Evolutionary conservation across 2,113 vertebrate genomes (phyloP), one percentile per base, ranked within the genome.

Genomic region (Xiphophorus maculatus): DNA sequence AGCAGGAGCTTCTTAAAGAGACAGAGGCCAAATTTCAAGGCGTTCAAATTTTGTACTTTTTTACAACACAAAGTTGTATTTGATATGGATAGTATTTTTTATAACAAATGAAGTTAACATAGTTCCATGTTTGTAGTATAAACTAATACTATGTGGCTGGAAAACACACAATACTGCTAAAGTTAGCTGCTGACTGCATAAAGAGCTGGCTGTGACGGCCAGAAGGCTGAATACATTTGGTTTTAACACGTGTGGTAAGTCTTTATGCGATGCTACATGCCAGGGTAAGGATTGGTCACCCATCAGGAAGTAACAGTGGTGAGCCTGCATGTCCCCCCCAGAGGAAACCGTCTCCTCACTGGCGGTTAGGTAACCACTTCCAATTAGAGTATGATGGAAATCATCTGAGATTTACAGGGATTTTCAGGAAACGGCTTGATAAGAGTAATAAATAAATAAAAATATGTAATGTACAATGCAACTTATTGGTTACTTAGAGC

Each of bases 391-490:
- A 29, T 63, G 35, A 62, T 65, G 74, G 51, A 66, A 66, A 79
- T 66, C 35, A 61, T 68, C 58, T 54, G 17, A n/a, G 25, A 29
- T 65, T 27, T 71, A 62, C 35, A 13, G 30, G 29, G 12, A 64
- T 75, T 66, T 63, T 35, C 14, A 71, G 44, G 32, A 63, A 54
- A 69, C 68, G 63, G 77, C 72, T 33, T 63, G 19, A 76, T 32
- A 35, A 19, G 15, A 28, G 27, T 58, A 66, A 69, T 66, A 83
- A 29, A 11, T 54, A 27, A 67, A 73, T 77, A 76, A 81, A 72
- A 66, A 17, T 22, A 63, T 65, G 40, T 51, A 73, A 64, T 82
- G 75, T 80, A 75, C 28, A 60, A 69, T 67, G 54, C 71, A 77
- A 74, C 73, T 65, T 51, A 74, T 37, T 12, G 40, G 71, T 81